Evolutionary conservation across 2,797 vertebrate species (phyloP).

Genomic region (Remorina albescens): DNA sequence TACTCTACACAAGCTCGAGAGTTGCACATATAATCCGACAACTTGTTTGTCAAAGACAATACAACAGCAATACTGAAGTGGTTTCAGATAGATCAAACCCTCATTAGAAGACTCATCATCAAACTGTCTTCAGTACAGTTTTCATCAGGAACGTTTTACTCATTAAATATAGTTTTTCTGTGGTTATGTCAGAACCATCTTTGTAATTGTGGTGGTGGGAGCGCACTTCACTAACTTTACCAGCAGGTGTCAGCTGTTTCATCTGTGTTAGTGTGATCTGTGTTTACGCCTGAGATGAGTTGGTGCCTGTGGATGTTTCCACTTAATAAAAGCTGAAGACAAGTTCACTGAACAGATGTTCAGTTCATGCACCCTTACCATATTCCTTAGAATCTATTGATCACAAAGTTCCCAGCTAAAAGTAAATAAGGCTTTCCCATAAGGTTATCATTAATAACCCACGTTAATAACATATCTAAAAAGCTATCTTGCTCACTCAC

Average conservation of each 20-base stretch:
- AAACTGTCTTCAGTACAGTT: background rate
- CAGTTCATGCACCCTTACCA: background rate
- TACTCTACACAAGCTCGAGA: background rate
- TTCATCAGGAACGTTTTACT: background rate
- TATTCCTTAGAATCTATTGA: rapidly evolving
- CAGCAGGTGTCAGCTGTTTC: constrained; percentile 63
- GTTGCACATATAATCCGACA: background rate
- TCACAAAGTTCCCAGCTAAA: background rate
- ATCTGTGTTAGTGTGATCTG: background rate
- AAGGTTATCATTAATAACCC: background rate
- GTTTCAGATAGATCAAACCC: background rate
- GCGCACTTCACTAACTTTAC: constrained; percentile 33
- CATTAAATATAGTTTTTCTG: background rate
- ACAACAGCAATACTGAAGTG: background rate
- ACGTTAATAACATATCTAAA: background rate
- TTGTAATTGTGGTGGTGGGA: background rate
- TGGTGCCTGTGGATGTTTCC: constrained; percentile 10
- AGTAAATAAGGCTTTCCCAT: background rate
- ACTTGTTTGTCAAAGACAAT: background rate
- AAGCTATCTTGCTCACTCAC: background rate
- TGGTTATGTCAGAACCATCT: background rate
- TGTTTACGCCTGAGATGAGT: too few relatives aligned
- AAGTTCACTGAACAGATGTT: background rate
- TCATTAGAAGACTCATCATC: background rate
- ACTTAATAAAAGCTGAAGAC: constrained; percentile 15